Evolutionary conservation across 2,113 vertebrate genomes (phyloP), one percentile per base, ranked within the genome.

Genomic region (Atractosteus spatula): DNA sequence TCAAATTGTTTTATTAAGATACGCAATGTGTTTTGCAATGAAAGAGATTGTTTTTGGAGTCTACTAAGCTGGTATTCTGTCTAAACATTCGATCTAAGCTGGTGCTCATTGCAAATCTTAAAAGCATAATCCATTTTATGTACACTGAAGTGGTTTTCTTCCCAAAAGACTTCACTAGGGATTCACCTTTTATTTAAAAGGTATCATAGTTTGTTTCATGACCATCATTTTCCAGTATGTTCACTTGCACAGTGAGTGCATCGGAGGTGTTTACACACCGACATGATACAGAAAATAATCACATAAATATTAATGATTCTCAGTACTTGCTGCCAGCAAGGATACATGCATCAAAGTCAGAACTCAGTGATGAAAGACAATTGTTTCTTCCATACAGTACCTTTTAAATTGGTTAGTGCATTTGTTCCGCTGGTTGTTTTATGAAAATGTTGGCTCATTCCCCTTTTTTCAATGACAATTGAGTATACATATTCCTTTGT

Each of bases 291-390:
- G 74, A 84, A 85, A 82, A 78, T 77, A 65, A 43, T 64, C 14
- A 59, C 73, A 85, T 78, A 74, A 79, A 79, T 85, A 88, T 83
- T 84, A 77, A 81, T 79, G 71, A 84, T 64, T 45, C 70, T 78
- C 76, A 70, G 56, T 71, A 56, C 68, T 81, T 79, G 78, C 77
- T 77, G 72, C 66, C 74, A 86, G 66, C 57, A 76, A 76, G 0
- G 4, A 8, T 78, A 63, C 42, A 77, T 57, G 65, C 41, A 74
- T 75, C 77, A 78, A 70, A 75, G 72, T 73, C 70, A 76, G 47
- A 43, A 8, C 64, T 62, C 41, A 81, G 12, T 80, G 82, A 74
- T 8, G 75, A 69, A 57, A 75, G 41, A 29, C 8, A 44, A 3
- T 3, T 74, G 14, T 70, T 74, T 61, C 41, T 62, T 77, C 78